Conservation (phyloP, 2,888 invertebrate species). For the Eristalis arbustorum region DNA sequence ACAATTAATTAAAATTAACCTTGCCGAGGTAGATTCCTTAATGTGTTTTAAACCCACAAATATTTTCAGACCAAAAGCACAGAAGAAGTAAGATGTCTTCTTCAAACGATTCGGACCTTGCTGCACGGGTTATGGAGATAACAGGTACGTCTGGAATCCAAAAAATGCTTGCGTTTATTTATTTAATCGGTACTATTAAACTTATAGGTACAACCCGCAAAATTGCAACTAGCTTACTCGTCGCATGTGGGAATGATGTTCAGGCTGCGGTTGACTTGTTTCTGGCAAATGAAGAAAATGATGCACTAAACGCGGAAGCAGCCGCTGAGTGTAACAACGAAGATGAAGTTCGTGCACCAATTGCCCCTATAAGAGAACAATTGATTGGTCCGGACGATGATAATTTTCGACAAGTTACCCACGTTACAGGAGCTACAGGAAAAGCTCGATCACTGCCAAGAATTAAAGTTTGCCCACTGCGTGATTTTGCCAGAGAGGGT, state of each 20-base stretch:
- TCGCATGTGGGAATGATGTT: constrained; percentile 77
- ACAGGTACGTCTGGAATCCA: constrained; percentile 73
- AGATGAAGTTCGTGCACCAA: constrained; percentile 78
- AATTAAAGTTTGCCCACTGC: constrained; percentile 77
- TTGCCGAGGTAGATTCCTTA: too few relatives aligned
- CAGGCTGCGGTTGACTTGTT: constrained; percentile 77
- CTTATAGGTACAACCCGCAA: constrained; percentile 47
- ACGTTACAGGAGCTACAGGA: constrained; percentile 72
- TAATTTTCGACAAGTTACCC: constrained; percentile 76
- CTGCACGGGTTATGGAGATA: constrained; percentile 77
- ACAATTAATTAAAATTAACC: too few relatives aligned
- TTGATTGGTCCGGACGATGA: constrained; percentile 78
- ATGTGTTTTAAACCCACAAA: too few relatives aligned
- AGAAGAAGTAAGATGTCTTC: constrained; percentile 42
- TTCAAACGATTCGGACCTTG: constrained; percentile 66
- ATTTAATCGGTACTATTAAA: not conserved
- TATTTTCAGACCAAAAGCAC: constrained; percentile 4
- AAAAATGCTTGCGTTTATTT: not conserved
- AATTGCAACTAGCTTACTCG: constrained; percentile 72
- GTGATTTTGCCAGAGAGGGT: constrained; percentile 79
- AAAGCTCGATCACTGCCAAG: constrained; percentile 73
- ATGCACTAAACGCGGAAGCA: constrained; percentile 40
- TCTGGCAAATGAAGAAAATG: constrained; percentile 72
- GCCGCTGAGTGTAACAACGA: constrained; percentile 71
- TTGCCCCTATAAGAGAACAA: constrained; percentile 79